Evolutionary conservation across 1,140 invertebrate genomes (phyloP).

Genomic region (Palaemon carinicauda): DNA sequence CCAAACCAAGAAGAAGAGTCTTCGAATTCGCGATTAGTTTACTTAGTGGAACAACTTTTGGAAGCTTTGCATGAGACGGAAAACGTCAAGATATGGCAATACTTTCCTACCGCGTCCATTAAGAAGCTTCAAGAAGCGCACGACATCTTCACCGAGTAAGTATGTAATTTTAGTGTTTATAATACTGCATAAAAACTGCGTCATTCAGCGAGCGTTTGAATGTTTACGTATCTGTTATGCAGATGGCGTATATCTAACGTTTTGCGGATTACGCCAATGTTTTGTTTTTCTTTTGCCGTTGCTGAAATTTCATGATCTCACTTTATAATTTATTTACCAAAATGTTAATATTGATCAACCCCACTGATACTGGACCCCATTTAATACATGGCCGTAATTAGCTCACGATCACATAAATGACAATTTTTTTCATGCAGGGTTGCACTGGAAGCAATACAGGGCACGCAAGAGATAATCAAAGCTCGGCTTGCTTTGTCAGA

Average conservation of each 20-base stretch:
- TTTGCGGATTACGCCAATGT: no score
- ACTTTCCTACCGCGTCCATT: constrained; percentile 39
- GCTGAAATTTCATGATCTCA: no score
- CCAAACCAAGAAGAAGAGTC: neutral
- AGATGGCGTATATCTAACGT: no score
- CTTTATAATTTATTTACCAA: no score
- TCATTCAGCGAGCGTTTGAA: no score
- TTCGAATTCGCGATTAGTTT: neutral
- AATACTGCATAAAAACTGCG: no score
- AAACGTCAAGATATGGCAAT: constrained; percentile 46
- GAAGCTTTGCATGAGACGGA: constrained; percentile 31
- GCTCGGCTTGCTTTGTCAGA: neutral
- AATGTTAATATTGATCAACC: neutral
- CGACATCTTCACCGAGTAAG: constrained; percentile 31
- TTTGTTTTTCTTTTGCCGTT: no score
- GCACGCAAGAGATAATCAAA: neutral
- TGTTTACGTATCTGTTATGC: no score
- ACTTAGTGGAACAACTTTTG: constrained; percentile 30
- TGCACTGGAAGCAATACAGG: constrained; percentile 27
- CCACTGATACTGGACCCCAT: neutral
- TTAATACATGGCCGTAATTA: neutral
- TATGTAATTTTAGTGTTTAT: no score
- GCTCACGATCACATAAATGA: neutral
- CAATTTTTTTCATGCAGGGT: neutral
- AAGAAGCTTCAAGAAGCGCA: constrained; percentile 31